Base-by-base conservation (phyloP, 1,140 invertebrate species). In the Lepidurus arcticus region DNA sequence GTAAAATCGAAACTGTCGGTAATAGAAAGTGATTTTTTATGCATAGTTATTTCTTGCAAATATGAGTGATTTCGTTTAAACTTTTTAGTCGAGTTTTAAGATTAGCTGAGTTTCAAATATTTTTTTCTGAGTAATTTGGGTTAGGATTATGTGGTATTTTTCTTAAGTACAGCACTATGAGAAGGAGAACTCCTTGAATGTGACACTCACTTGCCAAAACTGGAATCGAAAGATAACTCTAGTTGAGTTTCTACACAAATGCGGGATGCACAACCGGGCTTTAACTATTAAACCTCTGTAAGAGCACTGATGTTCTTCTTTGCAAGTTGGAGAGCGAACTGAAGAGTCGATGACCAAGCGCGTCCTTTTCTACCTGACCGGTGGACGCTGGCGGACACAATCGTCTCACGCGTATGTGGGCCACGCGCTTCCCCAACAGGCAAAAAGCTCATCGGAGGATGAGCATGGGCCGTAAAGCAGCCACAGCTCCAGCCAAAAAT, bases 321-420 rank as follows among this genome's bases (percentile, higher is more conserved):
- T 16, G 53, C 53, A 65, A 65, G 53, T 65, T 65, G 53, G 53
- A 65, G 53, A 65, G 21, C 53, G 53, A 65, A 65, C 53, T 65
- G 53, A 65, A 65, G 53, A 65, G 53, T 65, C 53, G 53, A 65
- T 65, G 53, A 16, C 53, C 53, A 65, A 65, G 53, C 53, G 53
- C 13, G 53, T 65, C 53, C 53, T 65, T 65, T 65, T 65, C 53
- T 65, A 65, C 53, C 53, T 65, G 53, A 21, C 16, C 53, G 21
- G 53, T 65, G 16, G 53, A 65, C 53, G 53, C 53, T 65, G 53
- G 53, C 16, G 53, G 53, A 65, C 53, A 65, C 53, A 65, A 65
- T n/a, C 53, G 53, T 65, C 53, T 65, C 53, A 65, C 53, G 53
- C 53, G 53, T 65, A 65, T 65, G 53, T 65, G 53, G 53, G 53